A percentile compares a stretch with the other conserved stretches of the same genome.
Evolutionary conservation across 2,113 vertebrate genomes (phyloP).

Genomic region (Notothenia coriiceps): DNA sequence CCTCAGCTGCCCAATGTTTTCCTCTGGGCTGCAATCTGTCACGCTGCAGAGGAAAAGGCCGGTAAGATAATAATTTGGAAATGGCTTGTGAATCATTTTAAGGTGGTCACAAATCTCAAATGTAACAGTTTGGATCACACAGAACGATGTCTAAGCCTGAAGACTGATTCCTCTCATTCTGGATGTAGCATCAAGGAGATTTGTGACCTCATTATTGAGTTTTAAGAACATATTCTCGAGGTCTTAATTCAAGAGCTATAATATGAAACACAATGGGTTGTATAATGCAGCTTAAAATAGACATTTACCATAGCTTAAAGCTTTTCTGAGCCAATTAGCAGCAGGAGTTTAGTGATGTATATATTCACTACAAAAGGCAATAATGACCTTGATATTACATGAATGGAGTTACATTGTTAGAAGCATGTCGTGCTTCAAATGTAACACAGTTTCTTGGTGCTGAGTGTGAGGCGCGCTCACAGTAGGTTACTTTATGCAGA

Average conservation of each 20-base stretch:
- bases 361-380: constrained; percentile 16
- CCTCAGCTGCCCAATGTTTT: constrained; percentile 58
- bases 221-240: constrained; percentile 12
- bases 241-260: constrained; percentile 20
- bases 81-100: constrained; percentile 41
- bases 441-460: neutral
- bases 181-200: constrained; percentile 15
- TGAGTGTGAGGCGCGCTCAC: constrained; percentile 1
- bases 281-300: neutral
- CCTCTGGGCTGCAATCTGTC: constrained; percentile 61
- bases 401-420: constrained; percentile 20
- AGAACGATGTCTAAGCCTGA: constrained; percentile 6
- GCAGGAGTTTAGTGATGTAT: constrained; percentile 20
- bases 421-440: constrained; percentile 20
- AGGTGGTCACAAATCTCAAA: constrained; percentile 39
- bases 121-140: constrained; percentile 33
- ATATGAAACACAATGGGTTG: constrained; percentile 8
- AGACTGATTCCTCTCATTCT: constrained; percentile 44
- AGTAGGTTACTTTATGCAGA: constrained; percentile 27
- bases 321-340: constrained; percentile 21
- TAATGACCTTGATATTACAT: constrained; percentile 29
- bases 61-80: constrained; percentile 39
- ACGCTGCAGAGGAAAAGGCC: constrained; percentile 31
- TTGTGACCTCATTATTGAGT: constrained; percentile 26
- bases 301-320: neutral